Evolutionary conservation across 1,140 invertebrate species (phyloP), one percentile per base, ranked within the genome.

Genomic region (Aphidius ervi): DNA sequence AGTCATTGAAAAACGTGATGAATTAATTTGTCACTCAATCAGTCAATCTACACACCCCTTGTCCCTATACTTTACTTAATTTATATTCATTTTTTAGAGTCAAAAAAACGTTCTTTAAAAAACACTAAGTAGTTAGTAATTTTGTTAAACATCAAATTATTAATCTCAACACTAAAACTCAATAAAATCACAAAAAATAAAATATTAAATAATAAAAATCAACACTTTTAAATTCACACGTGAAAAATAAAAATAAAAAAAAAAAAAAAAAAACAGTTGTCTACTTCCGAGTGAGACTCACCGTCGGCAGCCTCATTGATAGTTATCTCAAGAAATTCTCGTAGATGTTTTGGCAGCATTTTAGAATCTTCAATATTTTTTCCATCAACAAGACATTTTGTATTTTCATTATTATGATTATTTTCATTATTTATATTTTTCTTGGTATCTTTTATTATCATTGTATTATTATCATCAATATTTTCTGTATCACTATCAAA

Each of bases 301-400:
- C 80, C 78, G 69, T 77, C 73, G 47, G 77, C 74, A 62, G 76
- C 75, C 69, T 82, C 80, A 61, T 82, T 71, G 52, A 73, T 68
- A 39, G 75, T 65, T 10, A 77, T 68, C 60, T 66, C 66, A 41
- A 86, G 83, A 70, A 88, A 85, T 67, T 92, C 89, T 66, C 86
- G 83, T 59, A 92, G 78, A 75, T 92, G 90, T 64, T 82, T 86
- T 0, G 90, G 90, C 41, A 91, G 75, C 45, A 83, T 82, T 59
- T 81, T 80, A 5, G 86, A 77, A 64, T 87, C 84, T 58, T 80
- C 84, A 56, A 85, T 71, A 67, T 85, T 80, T 40, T 82, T 79
- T 46, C 84, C 83, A 67, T 87, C 84, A 45, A 87, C 82, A 20
- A 88, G 79, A 75, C 66, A 87, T 31, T 81, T 82, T 41, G 72